Base-by-base conservation (phyloP, 1,140 invertebrate genomes). In the Ceratina calcarata region DNA sequence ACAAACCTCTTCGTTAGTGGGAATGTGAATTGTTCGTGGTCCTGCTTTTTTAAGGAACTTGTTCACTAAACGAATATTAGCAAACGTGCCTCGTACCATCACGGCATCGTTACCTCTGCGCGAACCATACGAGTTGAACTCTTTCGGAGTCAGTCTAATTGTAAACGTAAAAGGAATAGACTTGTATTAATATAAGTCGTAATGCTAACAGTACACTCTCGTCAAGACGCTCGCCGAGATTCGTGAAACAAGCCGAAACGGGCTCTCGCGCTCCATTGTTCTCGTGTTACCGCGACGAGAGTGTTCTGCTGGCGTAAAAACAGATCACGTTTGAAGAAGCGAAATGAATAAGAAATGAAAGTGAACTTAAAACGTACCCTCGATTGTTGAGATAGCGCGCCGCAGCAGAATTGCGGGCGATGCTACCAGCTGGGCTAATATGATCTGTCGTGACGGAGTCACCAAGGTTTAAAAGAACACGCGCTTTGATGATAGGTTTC, bases 381-480 rank as follows among this genome's bases (percentile, higher is more conserved):
- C 94, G 94, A 67, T 93, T 93, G 0, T 96, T 95, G 0, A 98
- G 93, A 93, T 97, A 99, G 89, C 97, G 94, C 0, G 98, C 98
- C 8, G 99, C 98, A 0, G 98, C 96, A 78, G 97, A 99, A 91
- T 97, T 99, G 37, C 98, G 93, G 2, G 98, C 97, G 89, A 99
- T 99, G 53, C 98, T 98, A 13, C 99, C 99, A 71, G 99, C 99
- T 1, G 99, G 99, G 49, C 98, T 99, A 73, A 99, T 99, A 91
- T 99, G 99, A 94, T 99, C 99, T 0, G 99, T 99, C 4, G 98
- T 99, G 1, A 99, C 98, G 0, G 98, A 99, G 92, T 99, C 98
- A 0, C 98, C 98, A 66, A 99, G 94, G 88, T 97, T 95, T 2
- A 99, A 93, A 37, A 99, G 93, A 65, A 97, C 98, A 67, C 95